Evolutionary conservation across 2,888 invertebrate species (phyloP).

Genomic region (Parnassius mnemosyne): DNA sequence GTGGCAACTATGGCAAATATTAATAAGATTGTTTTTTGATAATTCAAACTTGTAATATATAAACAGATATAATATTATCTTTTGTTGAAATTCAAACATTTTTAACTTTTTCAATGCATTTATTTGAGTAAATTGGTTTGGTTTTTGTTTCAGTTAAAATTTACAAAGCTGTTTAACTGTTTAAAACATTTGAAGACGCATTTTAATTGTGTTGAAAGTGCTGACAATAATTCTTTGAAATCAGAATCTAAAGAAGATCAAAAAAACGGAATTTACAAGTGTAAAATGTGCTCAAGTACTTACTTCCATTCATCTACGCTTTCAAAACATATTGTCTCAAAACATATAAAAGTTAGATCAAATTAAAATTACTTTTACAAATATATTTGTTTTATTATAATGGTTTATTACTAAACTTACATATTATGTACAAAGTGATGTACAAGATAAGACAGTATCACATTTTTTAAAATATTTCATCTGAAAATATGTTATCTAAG

Average conservation of each 20-base stretch:
- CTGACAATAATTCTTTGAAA: neutral
- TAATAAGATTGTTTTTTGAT: no score
- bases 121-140: neutral
- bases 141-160: slow-evolving; percentile 51
- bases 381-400: slow-evolving; percentile 8
- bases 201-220: slow-evolving; percentile 28
- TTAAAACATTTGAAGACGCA: slow-evolving; percentile 59
- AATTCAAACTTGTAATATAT: no score
- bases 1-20: no score
- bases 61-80: no score
- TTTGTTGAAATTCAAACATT: no score
- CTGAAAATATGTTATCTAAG: slow-evolving; percentile 63
- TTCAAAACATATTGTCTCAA: slow-evolving; percentile 63
- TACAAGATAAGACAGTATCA: slow-evolving; percentile 6
- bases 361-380: slow-evolving; percentile 24
- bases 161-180: slow-evolving; percentile 50
- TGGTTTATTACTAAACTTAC: neutral
- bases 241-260: slow-evolving; percentile 21
- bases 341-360: slow-evolving; percentile 52
- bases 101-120: no score
- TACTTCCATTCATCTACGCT: slow-evolving; percentile 59
- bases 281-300: slow-evolving; percentile 63
- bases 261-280: slow-evolving; percentile 45
- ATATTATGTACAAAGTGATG: neutral
- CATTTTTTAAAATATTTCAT: slow-evolving; percentile 55